Percentiles rank a stretch among this genome's conserved stretches.
Conservation (phyloP, 2,888 invertebrate genomes). For the Monochamus alternatus region DNA sequence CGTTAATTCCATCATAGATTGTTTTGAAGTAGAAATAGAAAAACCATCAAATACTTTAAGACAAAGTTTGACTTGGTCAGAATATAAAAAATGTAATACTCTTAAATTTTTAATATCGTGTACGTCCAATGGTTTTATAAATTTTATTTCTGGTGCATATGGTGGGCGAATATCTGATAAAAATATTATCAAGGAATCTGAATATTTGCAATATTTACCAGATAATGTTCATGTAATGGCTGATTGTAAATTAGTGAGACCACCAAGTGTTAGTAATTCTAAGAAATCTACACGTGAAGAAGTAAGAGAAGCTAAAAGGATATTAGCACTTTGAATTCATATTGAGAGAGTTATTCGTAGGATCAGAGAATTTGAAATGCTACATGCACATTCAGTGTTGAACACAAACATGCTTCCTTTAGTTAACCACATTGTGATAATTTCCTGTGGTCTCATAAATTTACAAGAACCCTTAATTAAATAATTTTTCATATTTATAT, state of each 20-base stretch:
- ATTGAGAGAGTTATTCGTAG: too few species aligned
- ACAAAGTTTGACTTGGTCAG: not conserved
- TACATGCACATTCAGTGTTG: too few species aligned
- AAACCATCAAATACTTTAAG: too few species aligned
- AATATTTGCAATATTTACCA: not conserved
- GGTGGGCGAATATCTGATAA: not conserved
- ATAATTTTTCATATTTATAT: too few species aligned
- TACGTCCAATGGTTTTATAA: conserved; percentile 36
- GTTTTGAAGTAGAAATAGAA: too few species aligned
- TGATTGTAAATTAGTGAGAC: too few species aligned
- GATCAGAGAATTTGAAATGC: too few species aligned
- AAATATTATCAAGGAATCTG: not conserved
- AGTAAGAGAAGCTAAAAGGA: not conserved
- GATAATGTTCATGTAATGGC: not conserved
- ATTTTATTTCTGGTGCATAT: conserved; percentile 24
- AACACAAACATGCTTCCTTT: too few species aligned
- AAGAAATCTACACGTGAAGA: not conserved
- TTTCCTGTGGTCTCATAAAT: too few species aligned
- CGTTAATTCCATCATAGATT: too few species aligned
- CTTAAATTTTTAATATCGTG: conserved; percentile 36
- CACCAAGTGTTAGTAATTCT: not conserved
- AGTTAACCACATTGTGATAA: too few species aligned
- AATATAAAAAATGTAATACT: conserved; percentile 23
- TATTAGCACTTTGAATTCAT: not conserved
- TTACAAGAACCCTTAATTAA: too few species aligned